Evolutionary conservation across 2,113 vertebrate genomes (phyloP).

Genomic region (Nerophis lumbriciformis): DNA sequence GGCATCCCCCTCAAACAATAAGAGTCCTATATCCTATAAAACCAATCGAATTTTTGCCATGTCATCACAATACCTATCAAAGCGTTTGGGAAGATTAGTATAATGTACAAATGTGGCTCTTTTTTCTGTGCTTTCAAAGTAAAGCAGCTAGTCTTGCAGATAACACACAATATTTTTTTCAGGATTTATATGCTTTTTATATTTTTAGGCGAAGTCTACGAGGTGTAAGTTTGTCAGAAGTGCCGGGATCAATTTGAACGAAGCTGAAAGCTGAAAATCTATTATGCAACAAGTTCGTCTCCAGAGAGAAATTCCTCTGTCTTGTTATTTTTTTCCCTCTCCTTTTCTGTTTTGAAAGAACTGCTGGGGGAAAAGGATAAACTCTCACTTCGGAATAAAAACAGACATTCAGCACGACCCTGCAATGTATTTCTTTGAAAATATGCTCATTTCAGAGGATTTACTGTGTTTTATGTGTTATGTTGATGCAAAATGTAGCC

Average conservation of each 20-base stretch:
- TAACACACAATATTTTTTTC: no score
- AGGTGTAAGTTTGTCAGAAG: conserved; percentile 10
- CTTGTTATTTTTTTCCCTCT: conserved; percentile 26
- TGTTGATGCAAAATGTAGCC: conserved; percentile 3
- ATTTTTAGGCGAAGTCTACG: conserved; percentile 1
- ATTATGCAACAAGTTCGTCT: conserved; percentile 43
- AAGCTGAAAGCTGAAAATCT: conserved; percentile 34
- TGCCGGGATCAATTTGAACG: conserved; percentile 11
- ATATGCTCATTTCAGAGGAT: conserved; percentile 6
- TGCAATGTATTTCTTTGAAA: conserved; percentile 31
- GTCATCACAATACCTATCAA: no score
- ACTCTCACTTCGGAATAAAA: conserved; percentile 42
- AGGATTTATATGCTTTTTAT: no score
- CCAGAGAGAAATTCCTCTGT: conserved; percentile 33
- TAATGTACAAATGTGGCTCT: no score
- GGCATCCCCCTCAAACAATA: no score
- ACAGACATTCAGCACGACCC: conserved; percentile 24
- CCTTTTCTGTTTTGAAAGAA: conserved; percentile 44
- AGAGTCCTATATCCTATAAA: no score
- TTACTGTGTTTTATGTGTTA: conserved; percentile 14
- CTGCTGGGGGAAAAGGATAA: conserved; percentile 30
- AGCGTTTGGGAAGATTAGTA: no score
- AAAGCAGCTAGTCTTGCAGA: no score
- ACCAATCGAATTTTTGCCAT: no score
- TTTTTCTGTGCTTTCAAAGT: no score